Conservation (phyloP, 2,888 invertebrate species). For the Sepioteuthis lessoniana region DNA sequence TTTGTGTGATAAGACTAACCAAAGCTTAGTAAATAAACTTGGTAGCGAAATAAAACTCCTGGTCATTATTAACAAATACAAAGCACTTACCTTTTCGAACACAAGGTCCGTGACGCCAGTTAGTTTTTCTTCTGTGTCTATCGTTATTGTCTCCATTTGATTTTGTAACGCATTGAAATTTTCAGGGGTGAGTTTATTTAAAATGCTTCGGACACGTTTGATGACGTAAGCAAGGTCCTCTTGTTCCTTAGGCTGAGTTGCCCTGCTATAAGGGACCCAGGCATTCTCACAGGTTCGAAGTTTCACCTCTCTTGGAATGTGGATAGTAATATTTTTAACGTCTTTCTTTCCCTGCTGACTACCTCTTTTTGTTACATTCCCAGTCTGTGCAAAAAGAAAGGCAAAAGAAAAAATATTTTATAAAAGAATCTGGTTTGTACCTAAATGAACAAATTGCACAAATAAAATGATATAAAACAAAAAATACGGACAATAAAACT, state of each 20-base stretch:
- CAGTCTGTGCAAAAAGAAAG: neutral
- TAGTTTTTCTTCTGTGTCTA: slow-evolving; percentile 37
- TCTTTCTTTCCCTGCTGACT: slow-evolving; percentile 44
- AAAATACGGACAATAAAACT: too few species aligned
- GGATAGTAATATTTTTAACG: slow-evolving; percentile 40
- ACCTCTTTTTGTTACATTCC: slow-evolving; percentile 3
- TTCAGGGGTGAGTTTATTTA: slow-evolving; percentile 24
- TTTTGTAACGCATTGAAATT: neutral
- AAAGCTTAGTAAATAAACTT: too few species aligned
- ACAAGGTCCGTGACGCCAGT: slow-evolving; percentile 8
- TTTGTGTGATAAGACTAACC: too few species aligned
- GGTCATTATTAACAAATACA: neutral
- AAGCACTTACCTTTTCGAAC: neutral
- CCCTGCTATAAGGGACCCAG: neutral
- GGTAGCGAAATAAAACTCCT: too few species aligned
- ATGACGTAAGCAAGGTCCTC: neutral
- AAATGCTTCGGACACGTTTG: slow-evolving; percentile 16
- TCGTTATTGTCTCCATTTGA: neutral
- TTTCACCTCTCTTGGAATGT: slow-evolving; percentile 39
- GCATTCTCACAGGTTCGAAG: slow-evolving; percentile 24
- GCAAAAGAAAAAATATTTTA: neutral
- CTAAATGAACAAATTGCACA: too few species aligned
- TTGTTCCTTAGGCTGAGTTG: neutral
- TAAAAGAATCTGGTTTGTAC: neutral
- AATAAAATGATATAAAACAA: too few species aligned